Evolutionary conservation across 2,888 invertebrate species (phyloP).

Genomic region (Seira ritae): DNA sequence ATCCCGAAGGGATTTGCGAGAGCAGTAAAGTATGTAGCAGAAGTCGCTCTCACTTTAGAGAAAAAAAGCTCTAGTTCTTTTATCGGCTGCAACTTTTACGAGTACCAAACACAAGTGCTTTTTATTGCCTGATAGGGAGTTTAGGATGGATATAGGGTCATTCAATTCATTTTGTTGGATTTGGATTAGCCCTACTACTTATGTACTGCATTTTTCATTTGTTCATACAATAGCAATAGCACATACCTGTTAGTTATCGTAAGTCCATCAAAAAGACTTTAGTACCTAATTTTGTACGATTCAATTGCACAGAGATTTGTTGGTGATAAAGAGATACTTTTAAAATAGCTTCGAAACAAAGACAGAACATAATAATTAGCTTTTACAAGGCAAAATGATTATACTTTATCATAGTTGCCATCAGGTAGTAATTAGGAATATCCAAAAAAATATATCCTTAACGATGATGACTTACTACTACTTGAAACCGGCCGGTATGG

Average conservation of each 20-base stretch:
- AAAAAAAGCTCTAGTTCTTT: background rate
- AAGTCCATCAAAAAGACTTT: background rate
- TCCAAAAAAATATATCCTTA: background rate
- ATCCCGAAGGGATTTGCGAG: background rate
- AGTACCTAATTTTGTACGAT: constrained; percentile 10
- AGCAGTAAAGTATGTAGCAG: constrained; percentile 2
- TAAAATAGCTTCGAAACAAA: background rate
- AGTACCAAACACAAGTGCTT: background rate
- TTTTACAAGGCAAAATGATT: background rate
- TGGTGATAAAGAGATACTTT: background rate
- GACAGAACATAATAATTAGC: background rate
- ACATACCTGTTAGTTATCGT: background rate
- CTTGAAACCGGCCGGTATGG: background rate
- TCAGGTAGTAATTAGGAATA: background rate
- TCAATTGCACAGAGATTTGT: constrained; percentile 7
- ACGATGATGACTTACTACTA: background rate
- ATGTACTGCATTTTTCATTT: background rate
- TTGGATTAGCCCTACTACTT: too few species aligned
- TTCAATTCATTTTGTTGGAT: background rate
- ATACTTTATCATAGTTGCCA: background rate
- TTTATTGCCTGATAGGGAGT: constrained; percentile 1
- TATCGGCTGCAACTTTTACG: background rate
- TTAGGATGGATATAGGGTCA: constrained; percentile 11
- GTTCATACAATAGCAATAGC: too few species aligned
- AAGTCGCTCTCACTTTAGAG: constrained; percentile 3